phyloP scores from a whole-genome alignment of 1,140 invertebrate genomes.

The Orchesella cincta region DNA sequence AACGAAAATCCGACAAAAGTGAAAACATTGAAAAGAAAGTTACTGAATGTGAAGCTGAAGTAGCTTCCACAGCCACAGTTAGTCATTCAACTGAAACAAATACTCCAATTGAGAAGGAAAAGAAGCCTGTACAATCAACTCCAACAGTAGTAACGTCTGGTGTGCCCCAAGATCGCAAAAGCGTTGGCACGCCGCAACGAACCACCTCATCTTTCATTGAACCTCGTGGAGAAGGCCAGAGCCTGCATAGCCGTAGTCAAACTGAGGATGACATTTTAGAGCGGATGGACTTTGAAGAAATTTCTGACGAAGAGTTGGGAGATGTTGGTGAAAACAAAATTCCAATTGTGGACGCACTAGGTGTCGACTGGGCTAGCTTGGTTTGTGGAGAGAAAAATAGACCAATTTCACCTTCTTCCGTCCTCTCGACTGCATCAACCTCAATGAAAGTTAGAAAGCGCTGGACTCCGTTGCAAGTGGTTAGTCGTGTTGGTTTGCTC shows the following conservation, averaged over 20 bases:
- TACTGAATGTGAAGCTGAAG: background rate
- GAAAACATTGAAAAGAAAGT: background rate
- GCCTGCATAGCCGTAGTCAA: conserved; percentile 37
- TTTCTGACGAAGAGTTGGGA: conserved; percentile 82
- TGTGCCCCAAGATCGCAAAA: background rate
- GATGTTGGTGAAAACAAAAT: conserved; percentile 63
- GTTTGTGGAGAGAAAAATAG: conserved; percentile 67
- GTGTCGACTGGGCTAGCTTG: conserved; percentile 89
- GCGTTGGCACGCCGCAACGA: background rate
- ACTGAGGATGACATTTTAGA: conserved; percentile 70
- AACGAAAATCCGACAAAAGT: conserved; percentile 15
- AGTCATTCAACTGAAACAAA: background rate
- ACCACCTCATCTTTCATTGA: conserved; percentile 6
- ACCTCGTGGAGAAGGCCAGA: background rate
- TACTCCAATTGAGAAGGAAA: background rate
- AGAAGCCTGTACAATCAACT: background rate
- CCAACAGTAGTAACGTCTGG: background rate
- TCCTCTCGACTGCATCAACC: conserved; percentile 51
- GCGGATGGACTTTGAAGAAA: conserved; percentile 83
- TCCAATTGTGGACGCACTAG: conserved; percentile 80
- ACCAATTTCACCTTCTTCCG: conserved; percentile 43
- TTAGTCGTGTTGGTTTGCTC: conserved; percentile 68
- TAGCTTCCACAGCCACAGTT: background rate
- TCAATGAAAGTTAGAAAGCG: conserved; percentile 66
- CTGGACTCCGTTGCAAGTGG: conserved; percentile 73